Evolutionary conservation across 2,113 vertebrate species (phyloP), one percentile per base, ranked within the genome.

Genomic region (Neotragus pygmaeus): DNA sequence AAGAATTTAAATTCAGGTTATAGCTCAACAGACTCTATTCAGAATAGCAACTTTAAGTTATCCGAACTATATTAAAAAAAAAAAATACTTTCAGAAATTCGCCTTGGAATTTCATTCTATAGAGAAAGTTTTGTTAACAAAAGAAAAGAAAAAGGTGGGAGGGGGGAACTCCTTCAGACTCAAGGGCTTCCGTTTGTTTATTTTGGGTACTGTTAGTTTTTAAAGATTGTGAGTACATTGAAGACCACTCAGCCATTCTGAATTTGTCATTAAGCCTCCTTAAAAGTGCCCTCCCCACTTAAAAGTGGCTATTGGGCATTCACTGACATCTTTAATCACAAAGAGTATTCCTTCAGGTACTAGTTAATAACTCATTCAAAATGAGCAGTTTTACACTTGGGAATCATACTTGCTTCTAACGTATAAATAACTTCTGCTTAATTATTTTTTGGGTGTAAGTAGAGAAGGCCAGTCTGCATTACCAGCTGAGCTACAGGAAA

Each of bases 371-470:
- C 30, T 94, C 88, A 94, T 77, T 96, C 55, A 95, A 88, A 89
- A 58, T 85, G 19, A 88, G 45, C 66, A 96, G 81, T 66, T 92
- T 96, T 62, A 60, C 55, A 49, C 84, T 92, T 75, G 36, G 7
- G 39, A 94, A 49, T 94, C 53, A 25, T 64, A 89, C 78, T 94
- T 97, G 17, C n/a, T 75, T 96, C n/a, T 95, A 96, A 94, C 58
- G 14, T 78, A 66, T 83, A 96, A 96, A 91, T 90, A 87, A 94
- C 58, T 10, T 95, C 58, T 86, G 15, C 36, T 25, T 82, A 96
- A 96, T 83, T 82, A 89, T 70, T 91, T 93, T 93, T 60, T 84
- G 47, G 70, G 47, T 90, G 51, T 49, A 86, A 78, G 21, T 80
- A 92, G 92, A 96, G 15, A 70, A 70, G 19, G 66, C 66, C 39